Evolutionary conservation across 2,797 vertebrate species (phyloP).

Genomic region (Megaceryle alcyon): DNA sequence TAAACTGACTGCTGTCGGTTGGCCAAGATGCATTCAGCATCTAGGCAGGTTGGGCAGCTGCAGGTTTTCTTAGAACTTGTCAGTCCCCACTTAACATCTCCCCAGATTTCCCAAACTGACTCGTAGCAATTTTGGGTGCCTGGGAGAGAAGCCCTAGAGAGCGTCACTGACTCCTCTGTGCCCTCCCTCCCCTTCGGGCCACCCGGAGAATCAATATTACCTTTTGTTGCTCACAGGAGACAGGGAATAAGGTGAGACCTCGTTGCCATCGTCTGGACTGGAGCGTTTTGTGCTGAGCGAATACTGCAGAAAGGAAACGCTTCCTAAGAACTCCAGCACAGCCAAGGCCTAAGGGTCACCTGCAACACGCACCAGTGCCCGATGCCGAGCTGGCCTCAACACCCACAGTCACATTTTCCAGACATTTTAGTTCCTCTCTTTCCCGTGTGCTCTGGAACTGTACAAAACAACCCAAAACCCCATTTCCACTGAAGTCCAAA

Average conservation of each 20-base stretch:
- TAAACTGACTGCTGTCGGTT: background rate
- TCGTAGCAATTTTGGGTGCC: background rate
- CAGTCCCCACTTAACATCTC: background rate
- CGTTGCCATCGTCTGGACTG: conserved; percentile 93
- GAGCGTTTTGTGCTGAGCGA: conserved; percentile 93
- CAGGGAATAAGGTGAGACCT: conserved; percentile 95
- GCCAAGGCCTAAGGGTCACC: background rate
- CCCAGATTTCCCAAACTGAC: background rate
- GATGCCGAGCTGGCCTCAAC: background rate
- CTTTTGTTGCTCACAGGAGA: conserved; percentile 99
- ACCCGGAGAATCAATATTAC: conserved; percentile 67
- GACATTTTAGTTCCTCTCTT: background rate
- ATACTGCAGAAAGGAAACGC: conserved; percentile 80
- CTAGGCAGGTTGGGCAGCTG: background rate
- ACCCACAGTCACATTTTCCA: background rate
- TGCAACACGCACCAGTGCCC: fast-evolving
- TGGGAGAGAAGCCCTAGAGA: background rate
- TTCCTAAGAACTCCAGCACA: fast-evolving
- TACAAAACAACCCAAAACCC: background rate
- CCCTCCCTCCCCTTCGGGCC: background rate
- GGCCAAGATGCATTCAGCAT: background rate
- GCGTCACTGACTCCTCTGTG: background rate
- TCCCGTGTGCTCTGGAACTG: background rate
- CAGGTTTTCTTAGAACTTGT: background rate
- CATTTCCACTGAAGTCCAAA: background rate